Percentiles rank a stretch among this genome's conserved stretches.
Evolutionary conservation across 1,140 invertebrate genomes (phyloP).

Genomic region (Brachionus rotundiformis): DNA sequence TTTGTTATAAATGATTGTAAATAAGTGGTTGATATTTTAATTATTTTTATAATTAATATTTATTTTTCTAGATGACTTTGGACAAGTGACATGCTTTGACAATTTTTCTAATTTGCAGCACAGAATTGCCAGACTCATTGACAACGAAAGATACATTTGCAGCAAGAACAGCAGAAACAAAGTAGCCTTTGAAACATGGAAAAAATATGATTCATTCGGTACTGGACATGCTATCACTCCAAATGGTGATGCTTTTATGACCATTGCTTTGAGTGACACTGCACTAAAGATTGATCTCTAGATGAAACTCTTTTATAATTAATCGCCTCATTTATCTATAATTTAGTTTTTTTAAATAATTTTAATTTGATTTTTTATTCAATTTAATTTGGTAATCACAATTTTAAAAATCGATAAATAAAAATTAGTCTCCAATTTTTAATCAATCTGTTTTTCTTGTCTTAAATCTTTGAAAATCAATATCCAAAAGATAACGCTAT

Average conservation of each 20-base stretch:
- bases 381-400: no score
- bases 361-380: no score
- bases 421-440: no score
- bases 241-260: constrained; percentile 31
- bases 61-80: neutral
- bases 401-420: no score
- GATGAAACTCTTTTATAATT: no score
- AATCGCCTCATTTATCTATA: no score
- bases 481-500: no score
- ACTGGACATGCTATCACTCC: neutral
- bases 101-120: constrained; percentile 25
- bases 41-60: neutral
- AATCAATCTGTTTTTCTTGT: no score
- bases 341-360: no score
- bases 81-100: constrained; percentile 27
- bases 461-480: no score
- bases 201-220: constrained; percentile 3
- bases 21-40: neutral
- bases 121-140: constrained; percentile 3
- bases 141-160: constrained; percentile 28
- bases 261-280: constrained; percentile 26
- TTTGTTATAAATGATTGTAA: constrained; percentile 14
- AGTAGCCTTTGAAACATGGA: neutral
- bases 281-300: neutral
- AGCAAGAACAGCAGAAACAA: constrained; percentile 19